These are phyloP conservation scores for Prunella fulvescens DNA, from an alignment of 2,113 vertebrate genomes.

Conservation along the genomic window DNA sequence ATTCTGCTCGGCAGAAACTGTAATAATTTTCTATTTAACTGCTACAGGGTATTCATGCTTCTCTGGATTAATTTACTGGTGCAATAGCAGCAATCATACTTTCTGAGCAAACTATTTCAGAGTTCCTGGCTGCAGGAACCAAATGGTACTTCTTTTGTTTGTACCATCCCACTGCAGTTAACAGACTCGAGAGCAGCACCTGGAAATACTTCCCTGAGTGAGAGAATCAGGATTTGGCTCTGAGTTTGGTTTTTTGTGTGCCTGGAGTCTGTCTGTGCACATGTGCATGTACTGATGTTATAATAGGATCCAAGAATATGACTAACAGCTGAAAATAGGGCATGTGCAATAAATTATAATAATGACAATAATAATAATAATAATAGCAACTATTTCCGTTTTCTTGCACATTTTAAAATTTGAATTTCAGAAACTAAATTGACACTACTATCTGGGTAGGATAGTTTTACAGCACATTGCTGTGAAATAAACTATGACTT, in stretches of 20 bases:
- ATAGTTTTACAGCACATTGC: neutral
- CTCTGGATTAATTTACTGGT: neutral
- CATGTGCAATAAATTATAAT: neutral
- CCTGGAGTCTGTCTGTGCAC: constrained; percentile 19
- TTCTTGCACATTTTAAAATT: neutral
- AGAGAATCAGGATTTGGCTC: constrained; percentile 41
- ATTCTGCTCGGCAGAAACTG: neutral
- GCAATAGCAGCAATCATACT: neutral
- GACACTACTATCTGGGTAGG: neutral
- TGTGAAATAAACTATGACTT: neutral
- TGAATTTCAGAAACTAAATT: neutral
- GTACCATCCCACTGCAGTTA: neutral
- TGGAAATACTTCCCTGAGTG: constrained; percentile 43
- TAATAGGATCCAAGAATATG: constrained; percentile 3
- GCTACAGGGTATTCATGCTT: neutral
- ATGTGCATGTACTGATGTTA: constrained; percentile 24
- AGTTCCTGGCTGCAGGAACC: neutral
- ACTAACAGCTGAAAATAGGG: constrained; percentile 23
- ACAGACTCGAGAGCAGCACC: neutral
- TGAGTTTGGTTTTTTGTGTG: neutral
- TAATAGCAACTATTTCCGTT: neutral
- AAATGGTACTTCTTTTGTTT: neutral
- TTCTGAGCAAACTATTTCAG: neutral
- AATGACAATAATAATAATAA: neutral
- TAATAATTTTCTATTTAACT: neutral